These are phyloP conservation scores for Pseudochirops corinnae DNA, from an alignment of 2,797 vertebrate species.

Conservation along the genomic window DNA sequence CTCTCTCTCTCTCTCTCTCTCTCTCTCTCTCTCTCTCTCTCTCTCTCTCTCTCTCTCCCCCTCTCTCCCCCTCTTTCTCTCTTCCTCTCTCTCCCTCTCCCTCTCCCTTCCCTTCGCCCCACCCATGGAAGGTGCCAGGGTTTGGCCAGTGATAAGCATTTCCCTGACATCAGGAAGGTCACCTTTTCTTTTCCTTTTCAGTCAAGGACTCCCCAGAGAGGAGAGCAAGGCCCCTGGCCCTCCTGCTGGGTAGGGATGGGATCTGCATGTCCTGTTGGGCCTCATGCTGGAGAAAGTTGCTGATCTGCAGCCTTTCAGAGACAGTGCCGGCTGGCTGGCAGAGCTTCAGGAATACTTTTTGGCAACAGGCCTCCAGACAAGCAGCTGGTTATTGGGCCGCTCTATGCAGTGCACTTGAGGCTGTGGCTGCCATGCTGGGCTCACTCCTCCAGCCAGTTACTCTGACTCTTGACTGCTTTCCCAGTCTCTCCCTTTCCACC, in stretches of 20 bases:
- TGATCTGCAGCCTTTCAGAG: conserved; percentile 62
- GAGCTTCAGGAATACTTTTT: conserved; percentile 68
- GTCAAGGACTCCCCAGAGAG: conserved; percentile 39
- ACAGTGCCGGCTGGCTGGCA: conserved; percentile 57
- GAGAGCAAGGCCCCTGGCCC: neutral
- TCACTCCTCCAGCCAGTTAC: conserved; percentile 60
- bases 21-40: too few species aligned
- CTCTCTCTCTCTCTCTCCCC: neutral
- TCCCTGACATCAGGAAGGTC: neutral
- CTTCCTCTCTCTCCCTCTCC: too few species aligned
- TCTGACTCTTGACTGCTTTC: conserved; percentile 42
- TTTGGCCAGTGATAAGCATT: neutral
- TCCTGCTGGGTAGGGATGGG: conserved; percentile 24
- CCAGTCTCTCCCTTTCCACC: conserved; percentile 26
- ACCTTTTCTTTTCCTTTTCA: neutral
- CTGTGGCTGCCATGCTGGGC: conserved; percentile 55
- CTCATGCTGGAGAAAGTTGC: conserved; percentile 54
- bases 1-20: too few species aligned
- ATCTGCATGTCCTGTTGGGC: conserved; percentile 58
- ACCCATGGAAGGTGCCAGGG: neutral
- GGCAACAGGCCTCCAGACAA: conserved; percentile 70
- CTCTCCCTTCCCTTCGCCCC: too few species aligned
- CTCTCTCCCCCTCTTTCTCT: too few species aligned
- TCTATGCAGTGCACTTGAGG: conserved; percentile 29
- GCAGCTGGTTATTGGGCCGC: conserved; percentile 72